Evolutionary conservation across 1,140 invertebrate species (phyloP), one percentile per base, ranked within the genome.

Genomic region (Aphaenogaster floridana): DNA sequence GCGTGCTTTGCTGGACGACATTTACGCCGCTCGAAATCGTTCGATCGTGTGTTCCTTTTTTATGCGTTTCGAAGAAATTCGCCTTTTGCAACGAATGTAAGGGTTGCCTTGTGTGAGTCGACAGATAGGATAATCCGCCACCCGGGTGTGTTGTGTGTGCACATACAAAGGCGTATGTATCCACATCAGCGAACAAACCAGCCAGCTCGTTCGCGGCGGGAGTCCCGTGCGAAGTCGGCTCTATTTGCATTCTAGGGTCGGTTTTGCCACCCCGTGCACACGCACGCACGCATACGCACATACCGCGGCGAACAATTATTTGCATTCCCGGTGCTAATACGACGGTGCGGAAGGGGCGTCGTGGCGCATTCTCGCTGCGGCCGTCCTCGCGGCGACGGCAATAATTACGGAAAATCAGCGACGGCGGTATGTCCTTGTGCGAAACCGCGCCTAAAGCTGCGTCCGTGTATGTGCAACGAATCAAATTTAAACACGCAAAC

Each of bases 231-330:
- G 48, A 89, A 91, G 90, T 92, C 92, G 92, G 92, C 86, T 94
- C 92, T 95, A 94, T 95, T 95, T 95, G 91, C 94, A 94, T 94
- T 94, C 94, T 93, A 87, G 81, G 86, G 87, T 89, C 90, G 90
- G 88, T 90, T 92, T 94, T 89, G 87, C 89, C 93, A 87, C 90
- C 92, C 90, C 90, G 91, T 11, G 34, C 59, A 13, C 42, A 39
- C 45, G 15, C 21, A 17, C n/a, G 45, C 9, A 54, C 50, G n/a
- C 64, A 39, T 8, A 54, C 36, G 21, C 11, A 3, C n/a, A 13
- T 17, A 64, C 71, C 87, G 90, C 88, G 78, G 71, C 92, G 88
- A 94, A 94, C 91, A 94, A 94, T 95, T 94, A 94, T 95, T 95
- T 94, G 92, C 94, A 94, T 94, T 95, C 93, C 89, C 89, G 81